Evolutionary conservation across 2,888 invertebrate species (phyloP), one percentile per base, ranked within the genome.

Genomic region (Diplazon laetatorius): DNA sequence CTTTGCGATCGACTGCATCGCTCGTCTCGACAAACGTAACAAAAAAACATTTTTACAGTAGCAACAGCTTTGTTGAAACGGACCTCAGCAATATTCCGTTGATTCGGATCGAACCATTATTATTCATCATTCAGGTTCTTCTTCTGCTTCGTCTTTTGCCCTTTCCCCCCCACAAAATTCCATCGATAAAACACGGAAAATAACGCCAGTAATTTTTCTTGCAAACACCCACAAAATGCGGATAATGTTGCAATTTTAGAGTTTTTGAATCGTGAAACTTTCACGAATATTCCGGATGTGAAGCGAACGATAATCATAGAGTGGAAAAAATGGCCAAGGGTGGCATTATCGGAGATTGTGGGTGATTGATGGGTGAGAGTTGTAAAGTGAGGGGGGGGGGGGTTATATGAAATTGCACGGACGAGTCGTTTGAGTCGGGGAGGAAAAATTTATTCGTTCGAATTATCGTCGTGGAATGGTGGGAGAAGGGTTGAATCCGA

Each of bases 381-480:
- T n/a, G n/a, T n/a, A n/a, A n/a, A n/a, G n/a, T n/a, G n/a, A n/a
- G n/a, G n/a, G n/a, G n/a, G n/a, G n/a, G n/a, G n/a, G n/a, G n/a
- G n/a, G n/a, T n/a, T n/a, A n/a, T n/a, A 65, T 65, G 59, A 76
- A 76, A 76, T 76, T 71, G 57, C 50, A 60, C 44, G 39, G 18
- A 10, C 25, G 50, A 46, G n/a, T n/a, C n/a, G 59, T 20, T 35
- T 35, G 12, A 9, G 39, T 42, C 50, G 63, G 48, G 30, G 42
- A 42, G 20, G 70, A 39, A 65, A 60, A 63, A 70, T n/a, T n/a
- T 76, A 50, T 50, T 59, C 16, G 63, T 25, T 69, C 46, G 8
- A 75, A 69, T 69, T 75, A 57, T n/a, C n/a, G n/a, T 69, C 62
- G 22, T 10, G 30, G 60, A 50, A 42, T 52, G 44, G 14, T 48